Evolutionary conservation across 2,888 invertebrate species (phyloP).

Genomic region (Octodonta nipae): DNA sequence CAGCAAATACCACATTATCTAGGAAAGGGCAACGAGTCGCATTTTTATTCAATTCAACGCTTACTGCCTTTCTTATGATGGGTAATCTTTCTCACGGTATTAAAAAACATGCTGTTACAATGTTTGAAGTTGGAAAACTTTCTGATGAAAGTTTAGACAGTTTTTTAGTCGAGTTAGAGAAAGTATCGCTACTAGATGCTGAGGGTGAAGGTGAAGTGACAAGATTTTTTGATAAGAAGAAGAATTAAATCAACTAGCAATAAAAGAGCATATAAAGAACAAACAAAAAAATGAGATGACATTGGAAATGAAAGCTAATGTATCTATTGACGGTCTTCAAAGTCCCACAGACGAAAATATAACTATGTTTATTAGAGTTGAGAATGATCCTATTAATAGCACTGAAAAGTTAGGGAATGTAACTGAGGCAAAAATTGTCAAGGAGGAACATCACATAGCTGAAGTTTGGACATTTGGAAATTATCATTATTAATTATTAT

Average conservation of each 20-base stretch:
- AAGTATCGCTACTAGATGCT: constrained; percentile 52
- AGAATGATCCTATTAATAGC: constrained; percentile 13
- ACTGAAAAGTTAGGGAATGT: not conserved
- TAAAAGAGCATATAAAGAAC: constrained; percentile 6
- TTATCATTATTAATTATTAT: too few species aligned
- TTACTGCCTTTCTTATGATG: constrained; percentile 97
- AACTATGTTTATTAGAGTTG: constrained; percentile 42
- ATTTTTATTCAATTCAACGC: constrained; percentile 85
- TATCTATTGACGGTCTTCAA: constrained; percentile 37
- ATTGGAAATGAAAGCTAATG: constrained; percentile 13
- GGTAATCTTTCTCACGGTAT: constrained; percentile 88
- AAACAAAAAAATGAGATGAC: constrained; percentile 7
- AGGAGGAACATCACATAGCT: constrained; percentile 23
- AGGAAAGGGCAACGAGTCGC: constrained; percentile 57
- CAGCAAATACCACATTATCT: constrained; percentile 23
- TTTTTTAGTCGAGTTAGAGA: constrained; percentile 77
- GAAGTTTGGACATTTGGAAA: constrained; percentile 8
- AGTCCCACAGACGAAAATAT: constrained; percentile 49
- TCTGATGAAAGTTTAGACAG: constrained; percentile 88
- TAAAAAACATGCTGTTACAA: constrained; percentile 91
- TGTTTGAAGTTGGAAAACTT: constrained; percentile 94
- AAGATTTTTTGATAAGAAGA: too few species aligned
- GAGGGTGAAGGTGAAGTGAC: constrained; percentile 43
- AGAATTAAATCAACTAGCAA: constrained; percentile 55
- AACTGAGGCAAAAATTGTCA: constrained; percentile 3